phyloP scores from a whole-genome alignment of 2,797 vertebrate species.

The Atherinosoma microstoma region DNA sequence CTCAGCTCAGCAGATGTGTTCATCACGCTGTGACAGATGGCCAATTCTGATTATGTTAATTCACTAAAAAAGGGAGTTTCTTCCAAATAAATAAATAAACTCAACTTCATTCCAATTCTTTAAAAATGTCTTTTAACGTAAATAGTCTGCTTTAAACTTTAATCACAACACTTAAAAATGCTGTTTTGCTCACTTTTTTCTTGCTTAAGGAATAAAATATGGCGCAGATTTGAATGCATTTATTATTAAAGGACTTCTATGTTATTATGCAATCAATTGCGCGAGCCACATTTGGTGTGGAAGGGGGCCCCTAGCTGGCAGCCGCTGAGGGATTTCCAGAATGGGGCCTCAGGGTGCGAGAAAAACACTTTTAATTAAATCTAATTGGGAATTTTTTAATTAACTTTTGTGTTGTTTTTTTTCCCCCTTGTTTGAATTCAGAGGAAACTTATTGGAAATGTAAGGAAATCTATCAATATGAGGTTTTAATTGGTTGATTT shows the following conservation, averaged over 20 bases:
- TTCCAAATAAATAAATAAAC: neutral
- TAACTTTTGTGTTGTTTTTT: neutral
- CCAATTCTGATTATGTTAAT: constrained; percentile 80
- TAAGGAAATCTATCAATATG: too few species aligned
- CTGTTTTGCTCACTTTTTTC: neutral
- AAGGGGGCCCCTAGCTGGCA: neutral
- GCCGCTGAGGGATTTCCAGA: constrained; percentile 20
- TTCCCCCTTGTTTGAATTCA: neutral
- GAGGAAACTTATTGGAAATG: neutral
- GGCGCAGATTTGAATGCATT: constrained; percentile 27
- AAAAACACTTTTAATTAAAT: constrained; percentile 19
- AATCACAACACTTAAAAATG: neutral
- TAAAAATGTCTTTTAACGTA: neutral
- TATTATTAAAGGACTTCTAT: constrained; percentile 66
- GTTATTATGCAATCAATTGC: constrained; percentile 62
- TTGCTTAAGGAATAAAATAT: constrained; percentile 39
- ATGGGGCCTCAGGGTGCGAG: constrained; percentile 30
- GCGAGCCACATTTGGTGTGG: constrained; percentile 19
- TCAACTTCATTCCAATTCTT: neutral
- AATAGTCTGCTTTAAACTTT: neutral
- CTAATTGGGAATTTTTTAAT: neutral
- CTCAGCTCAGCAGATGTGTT: constrained; percentile 80
- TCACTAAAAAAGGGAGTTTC: constrained; percentile 41
- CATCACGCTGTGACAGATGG: constrained; percentile 84
- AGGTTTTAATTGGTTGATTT: neutral